Evolutionary conservation across 2,113 vertebrate species (phyloP), one percentile per base, ranked within the genome.

Genomic region (Megaceryle maxima): DNA sequence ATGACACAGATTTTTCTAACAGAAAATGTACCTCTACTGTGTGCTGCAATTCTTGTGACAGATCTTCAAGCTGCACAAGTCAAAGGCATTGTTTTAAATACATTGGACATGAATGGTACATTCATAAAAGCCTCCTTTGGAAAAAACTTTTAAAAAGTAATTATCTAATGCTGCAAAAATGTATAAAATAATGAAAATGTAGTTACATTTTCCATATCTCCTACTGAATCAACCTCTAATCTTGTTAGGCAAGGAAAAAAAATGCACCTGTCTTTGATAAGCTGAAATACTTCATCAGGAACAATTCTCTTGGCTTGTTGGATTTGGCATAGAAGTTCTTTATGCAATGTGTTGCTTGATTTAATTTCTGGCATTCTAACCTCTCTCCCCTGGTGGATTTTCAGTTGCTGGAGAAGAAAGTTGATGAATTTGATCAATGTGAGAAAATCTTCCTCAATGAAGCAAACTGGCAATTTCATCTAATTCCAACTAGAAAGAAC

Each of bases 321-420:
- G 80, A 84, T 69, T 6, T 83, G 66, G n/a, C 73, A 69, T 29
- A 44, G 44, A 63, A 60, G 31, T 33, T 73, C 86, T 91, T 73
- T 46, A 59, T 66, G 57, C 41, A 91, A 29, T 48, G 87, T 80
- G 77, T 76, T 80, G 59, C 94, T 90, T 97, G 91, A 94, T 97
- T 97, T 97, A 96, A 88, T 95, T 97, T 96, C 96, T 97, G 81
- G 87, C 55, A 62, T 79, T 59, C 89, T 78, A 69, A 85, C 91
- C 84, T 74, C 70, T 91, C 88, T 94, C 94, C 39, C 60, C 95
- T 79, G 91, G 67, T 95, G 85, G 89, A 85, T 95, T 94, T 96
- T 96, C 59, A 92, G 66, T 62, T 94, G 41, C n/a, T 91, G 78
- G 67, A 87, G 94, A 81, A 56, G 66, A 69, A 78, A 69, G 77